Evolutionary conservation across 2,113 vertebrate genomes (phyloP), one percentile per base, ranked within the genome.

Genomic region (Psephotus haematonotus): DNA sequence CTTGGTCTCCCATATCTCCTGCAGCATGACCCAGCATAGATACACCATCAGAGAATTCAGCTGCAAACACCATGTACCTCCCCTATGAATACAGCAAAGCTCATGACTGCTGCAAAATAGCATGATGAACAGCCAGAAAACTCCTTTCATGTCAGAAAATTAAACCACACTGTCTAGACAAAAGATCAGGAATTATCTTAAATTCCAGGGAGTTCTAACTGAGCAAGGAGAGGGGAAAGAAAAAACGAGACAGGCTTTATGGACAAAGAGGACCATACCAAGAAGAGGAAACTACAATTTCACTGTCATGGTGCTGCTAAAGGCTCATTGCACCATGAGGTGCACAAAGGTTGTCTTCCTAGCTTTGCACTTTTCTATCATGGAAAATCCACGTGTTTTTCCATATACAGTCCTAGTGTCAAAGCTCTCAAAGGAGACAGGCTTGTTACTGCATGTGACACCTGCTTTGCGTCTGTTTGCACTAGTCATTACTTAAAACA

Each of bases 101-200:
- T 78, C 8, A 0, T 71, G 35, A 82, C 69, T 46, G 31, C 43
- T 60, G 41, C 37, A 83, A 76, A 86, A 50, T 3, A 67, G 33
- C 10, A 37, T 3, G 13, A 2, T 1, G 52, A 84, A 71, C 52
- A 44, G 64, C 7, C 63, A 94, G 69, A 92, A 92, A 93, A 82
- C 41, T 88, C 55, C 60, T 94, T 82, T 67, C 57, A 39, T 3
- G 0, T 71, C 82, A 93, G 76, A 93, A 88, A 92, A 94, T 71
- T 81, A 95, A 93, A 93, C 50, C 52, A 64, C 57, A 84, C 92
- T 82, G 69, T 79, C 90, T 82, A 94, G 90, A 94, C 77, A 76
- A 93, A 77, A 96, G 80, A 90, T 88, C 84, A 88, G 72, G 68
- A 86, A 88, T 69, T 72, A 82, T 79, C 72, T 84, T 81, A 69